A percentile compares a stretch with the other conserved stretches of the same genome.
Conservation (phyloP, 2,888 invertebrate genomes). For the Trichogramma evanescens region DNA sequence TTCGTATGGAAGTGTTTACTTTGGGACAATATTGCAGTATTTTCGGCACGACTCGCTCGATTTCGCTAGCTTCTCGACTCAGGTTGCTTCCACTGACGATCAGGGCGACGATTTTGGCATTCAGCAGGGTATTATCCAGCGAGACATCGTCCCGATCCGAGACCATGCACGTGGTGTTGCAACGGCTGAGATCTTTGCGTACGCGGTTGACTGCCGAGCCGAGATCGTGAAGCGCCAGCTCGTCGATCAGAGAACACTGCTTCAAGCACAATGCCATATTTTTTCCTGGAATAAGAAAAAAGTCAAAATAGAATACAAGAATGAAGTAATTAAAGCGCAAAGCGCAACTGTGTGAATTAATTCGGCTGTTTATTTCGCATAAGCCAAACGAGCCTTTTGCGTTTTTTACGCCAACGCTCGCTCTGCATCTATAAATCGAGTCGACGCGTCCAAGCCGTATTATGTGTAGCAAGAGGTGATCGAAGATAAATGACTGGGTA, state of each 20-base stretch:
- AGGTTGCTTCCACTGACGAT: conserved; percentile 53
- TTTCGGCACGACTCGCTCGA: conserved; percentile 29
- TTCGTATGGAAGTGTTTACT: conserved; percentile 23
- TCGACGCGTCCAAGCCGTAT: too few species aligned
- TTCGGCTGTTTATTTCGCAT: too few species aligned
- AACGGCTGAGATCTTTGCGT: conserved; percentile 44
- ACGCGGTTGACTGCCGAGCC: conserved; percentile 39
- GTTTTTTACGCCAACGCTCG: too few species aligned
- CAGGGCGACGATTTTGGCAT: conserved; percentile 60
- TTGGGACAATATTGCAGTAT: conserved; percentile 31
- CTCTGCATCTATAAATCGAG: too few species aligned
- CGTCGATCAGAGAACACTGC: conserved; percentile 53
- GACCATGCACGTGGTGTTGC: conserved; percentile 31
- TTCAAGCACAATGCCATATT: conserved; percentile 53
- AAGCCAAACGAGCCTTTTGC: too few species aligned
- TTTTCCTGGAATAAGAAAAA: conserved; percentile 23
- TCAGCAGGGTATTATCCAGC: conserved; percentile 37
- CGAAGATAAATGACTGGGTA: too few species aligned
- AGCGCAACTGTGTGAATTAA: too few species aligned
- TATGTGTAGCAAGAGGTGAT: too few species aligned
- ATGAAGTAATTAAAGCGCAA: neutral
- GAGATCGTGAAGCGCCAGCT: conserved; percentile 56
- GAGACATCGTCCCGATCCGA: neutral
- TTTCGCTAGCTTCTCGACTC: conserved; percentile 46
- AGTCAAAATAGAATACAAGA: conserved; percentile 5